A percentile compares a stretch with the other conserved stretches of the same genome.
These are phyloP conservation scores for Gadus macrocephalus DNA, from an alignment of 2,113 vertebrate species.

Conservation along the genomic window DNA sequence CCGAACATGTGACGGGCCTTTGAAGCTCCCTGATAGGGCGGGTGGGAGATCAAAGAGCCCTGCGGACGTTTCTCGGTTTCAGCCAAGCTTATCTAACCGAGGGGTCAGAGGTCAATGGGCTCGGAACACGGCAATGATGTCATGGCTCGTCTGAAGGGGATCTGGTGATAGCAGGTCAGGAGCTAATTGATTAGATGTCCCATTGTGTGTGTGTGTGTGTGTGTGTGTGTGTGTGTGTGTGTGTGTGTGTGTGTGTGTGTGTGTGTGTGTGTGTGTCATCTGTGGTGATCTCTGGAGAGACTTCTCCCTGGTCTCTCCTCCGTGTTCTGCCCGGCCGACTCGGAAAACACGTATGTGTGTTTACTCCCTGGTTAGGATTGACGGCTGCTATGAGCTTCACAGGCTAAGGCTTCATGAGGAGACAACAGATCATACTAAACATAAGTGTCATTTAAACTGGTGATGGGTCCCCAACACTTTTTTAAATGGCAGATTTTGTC, in stretches of 20 bases:
- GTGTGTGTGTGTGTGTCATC: constrained; percentile 43
- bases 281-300: constrained; percentile 63
- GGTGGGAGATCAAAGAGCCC: constrained; percentile 1
- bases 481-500: no score
- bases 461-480: no score
- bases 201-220: not conserved
- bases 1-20: not conserved
- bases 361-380: constrained; percentile 72
- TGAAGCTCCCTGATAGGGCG: constrained; percentile 25
- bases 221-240: constrained; percentile 24
- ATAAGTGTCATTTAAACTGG: no score
- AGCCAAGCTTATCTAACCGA: constrained; percentile 32
- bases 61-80: not conserved
- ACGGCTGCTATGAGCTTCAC: constrained; percentile 50
- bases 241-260: constrained; percentile 4
- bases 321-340: constrained; percentile 60
- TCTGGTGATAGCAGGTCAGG: constrained; percentile 48
- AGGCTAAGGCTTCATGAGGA: no score
- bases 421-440: no score
- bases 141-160: constrained; percentile 25
- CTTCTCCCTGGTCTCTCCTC: constrained; percentile 52
- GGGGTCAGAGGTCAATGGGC: constrained; percentile 10
- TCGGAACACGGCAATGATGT: constrained; percentile 40
- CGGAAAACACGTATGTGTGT: constrained; percentile 68
- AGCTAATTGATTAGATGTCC: constrained; percentile 57